These are phyloP conservation scores for Mylabris phalerata DNA, from an alignment of 1,140 invertebrate species.

Conservation along the genomic window DNA sequence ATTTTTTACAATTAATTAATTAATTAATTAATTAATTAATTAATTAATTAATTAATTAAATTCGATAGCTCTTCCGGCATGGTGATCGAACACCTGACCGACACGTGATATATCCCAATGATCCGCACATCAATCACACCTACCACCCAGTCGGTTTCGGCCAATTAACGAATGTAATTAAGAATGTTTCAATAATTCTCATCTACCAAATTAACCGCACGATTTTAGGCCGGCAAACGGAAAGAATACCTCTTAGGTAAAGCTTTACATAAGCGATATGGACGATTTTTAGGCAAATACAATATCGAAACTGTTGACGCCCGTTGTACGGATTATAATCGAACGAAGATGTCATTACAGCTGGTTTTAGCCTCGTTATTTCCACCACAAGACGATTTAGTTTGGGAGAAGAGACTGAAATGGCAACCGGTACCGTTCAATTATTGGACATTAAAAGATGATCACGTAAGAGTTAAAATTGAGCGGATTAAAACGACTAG, in stretches of 20 bases:
- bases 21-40: background rate
- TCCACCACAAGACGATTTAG: conserved; percentile 39
- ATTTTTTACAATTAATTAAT: background rate
- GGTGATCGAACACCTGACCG: conserved; percentile 20
- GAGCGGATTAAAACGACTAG: background rate
- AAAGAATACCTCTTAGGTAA: conserved; percentile 54
- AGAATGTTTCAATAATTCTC: background rate
- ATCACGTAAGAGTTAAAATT: background rate
- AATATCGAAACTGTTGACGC: conserved; percentile 39
- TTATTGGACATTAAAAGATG: background rate
- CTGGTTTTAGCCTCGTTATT: conserved; percentile 49
- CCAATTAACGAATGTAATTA: conserved; percentile 16
- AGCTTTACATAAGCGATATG: conserved; percentile 54
- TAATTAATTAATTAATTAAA: background rate
- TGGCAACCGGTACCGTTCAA: conserved; percentile 51
- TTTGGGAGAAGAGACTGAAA: conserved; percentile 44
- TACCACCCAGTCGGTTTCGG: conserved; percentile 15
- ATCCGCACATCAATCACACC: conserved; percentile 10
- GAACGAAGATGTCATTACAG: conserved; percentile 52
- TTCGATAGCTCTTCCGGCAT: conserved; percentile 15
- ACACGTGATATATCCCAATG: conserved; percentile 1
- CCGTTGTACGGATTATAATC: conserved; percentile 39
- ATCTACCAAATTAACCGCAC: background rate
- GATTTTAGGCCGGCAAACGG: conserved; percentile 28
- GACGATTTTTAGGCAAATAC: conserved; percentile 52